Evolutionary conservation across 2,797 vertebrate genomes (phyloP).

Genomic region (Somateria mollissima): DNA sequence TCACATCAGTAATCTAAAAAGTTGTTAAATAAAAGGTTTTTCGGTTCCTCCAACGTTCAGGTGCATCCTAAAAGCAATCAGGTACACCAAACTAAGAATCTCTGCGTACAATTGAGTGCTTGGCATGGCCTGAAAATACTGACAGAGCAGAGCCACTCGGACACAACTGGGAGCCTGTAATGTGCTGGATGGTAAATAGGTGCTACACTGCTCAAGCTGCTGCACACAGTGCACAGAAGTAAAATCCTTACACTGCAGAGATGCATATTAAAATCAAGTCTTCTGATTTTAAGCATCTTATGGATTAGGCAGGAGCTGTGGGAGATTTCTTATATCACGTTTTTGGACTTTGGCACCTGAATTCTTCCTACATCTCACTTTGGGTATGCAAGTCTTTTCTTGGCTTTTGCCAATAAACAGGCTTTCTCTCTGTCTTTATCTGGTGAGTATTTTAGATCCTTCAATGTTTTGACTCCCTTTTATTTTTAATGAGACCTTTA

Average conservation of each 20-base stretch:
- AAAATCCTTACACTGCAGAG: background rate
- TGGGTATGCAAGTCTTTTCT: conserved; percentile 22
- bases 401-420: conserved; percentile 29
- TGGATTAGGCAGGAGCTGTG: background rate
- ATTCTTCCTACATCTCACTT: conserved; percentile 30
- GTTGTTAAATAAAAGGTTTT: background rate
- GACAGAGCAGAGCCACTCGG: background rate
- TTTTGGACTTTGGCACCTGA: conserved; percentile 11
- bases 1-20: background rate
- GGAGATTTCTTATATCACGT: background rate
- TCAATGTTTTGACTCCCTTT: conserved; percentile 33
- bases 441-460: conserved; percentile 47
- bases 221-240: background rate
- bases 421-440: background rate
- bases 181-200: background rate
- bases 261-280: background rate
- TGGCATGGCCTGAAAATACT: background rate
- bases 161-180: background rate
- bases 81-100: background rate
- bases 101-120: background rate
- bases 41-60: background rate
- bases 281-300: background rate
- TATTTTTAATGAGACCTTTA: conserved; percentile 40
- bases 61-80: background rate
- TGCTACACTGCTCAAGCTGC: background rate